phyloP scores from a whole-genome alignment of 64 coral and sea anemone species.

The Actinia equina region DNA sequence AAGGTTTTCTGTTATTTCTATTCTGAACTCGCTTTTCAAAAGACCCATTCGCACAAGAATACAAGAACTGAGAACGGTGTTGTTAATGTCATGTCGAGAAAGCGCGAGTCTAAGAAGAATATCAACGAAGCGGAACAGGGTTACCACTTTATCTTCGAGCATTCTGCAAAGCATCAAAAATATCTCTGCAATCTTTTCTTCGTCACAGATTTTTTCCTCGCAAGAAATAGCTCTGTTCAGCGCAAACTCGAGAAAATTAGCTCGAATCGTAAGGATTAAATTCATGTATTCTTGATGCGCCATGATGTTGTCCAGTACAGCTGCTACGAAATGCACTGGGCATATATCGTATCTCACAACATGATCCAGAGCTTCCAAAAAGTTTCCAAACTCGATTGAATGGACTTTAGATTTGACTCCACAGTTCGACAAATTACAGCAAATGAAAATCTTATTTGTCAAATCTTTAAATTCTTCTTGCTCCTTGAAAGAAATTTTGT shows the following conservation, averaged over 20 bases:
- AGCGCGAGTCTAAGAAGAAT: constrained; percentile 6
- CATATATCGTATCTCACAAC: not conserved
- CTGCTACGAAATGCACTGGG: not conserved
- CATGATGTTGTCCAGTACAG: not conserved
- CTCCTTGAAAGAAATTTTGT: not conserved
- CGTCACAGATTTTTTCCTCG: constrained; percentile 7
- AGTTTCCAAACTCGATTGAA: not conserved
- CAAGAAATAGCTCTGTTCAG: not conserved
- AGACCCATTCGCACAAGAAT: constrained; percentile 76
- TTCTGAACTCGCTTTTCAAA: constrained; percentile 52
- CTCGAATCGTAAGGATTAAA: not conserved
- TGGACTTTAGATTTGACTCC: not conserved
- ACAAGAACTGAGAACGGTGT: constrained; percentile 31
- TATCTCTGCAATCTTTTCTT: constrained; percentile 31
- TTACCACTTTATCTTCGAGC: not conserved
- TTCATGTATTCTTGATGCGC: not conserved
- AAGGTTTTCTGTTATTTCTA: not conserved
- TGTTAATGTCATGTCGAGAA: not conserved
- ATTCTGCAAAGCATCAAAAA: constrained; percentile 26
- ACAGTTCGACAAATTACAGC: not conserved
- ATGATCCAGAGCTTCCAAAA: not conserved
- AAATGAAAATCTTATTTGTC: not conserved
- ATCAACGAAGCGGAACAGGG: not conserved
- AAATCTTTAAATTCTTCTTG: not conserved
- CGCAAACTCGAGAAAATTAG: not conserved